Base-by-base conservation (phyloP, 2,888 invertebrate species). In the Limnephilus rhombicus region DNA sequence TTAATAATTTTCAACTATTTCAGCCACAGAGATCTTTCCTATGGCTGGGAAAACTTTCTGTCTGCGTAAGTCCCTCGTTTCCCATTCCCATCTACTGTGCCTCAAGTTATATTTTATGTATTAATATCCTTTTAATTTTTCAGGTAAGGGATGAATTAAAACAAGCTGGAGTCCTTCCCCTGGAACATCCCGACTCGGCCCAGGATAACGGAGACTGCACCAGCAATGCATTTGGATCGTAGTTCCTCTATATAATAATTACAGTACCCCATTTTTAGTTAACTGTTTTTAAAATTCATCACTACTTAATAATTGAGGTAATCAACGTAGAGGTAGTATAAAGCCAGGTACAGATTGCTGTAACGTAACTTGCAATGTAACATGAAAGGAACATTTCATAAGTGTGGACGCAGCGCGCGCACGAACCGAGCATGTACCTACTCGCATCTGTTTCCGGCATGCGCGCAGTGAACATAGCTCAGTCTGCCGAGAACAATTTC, bases 71-170 rank as follows among this genome's bases (percentile, higher is more conserved):
- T 24, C 24, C 2, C 9, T 68, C 68, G 2, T 24, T 68, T 68
- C 24, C 24, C 24, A 68, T 68, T 0, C 24, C n/a, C 24, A n/a
- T 68, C 9, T 68, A n/a, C 1, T 24, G 9, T 68, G 24, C 68
- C 24, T n/a, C 24, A 9, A n/a, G 3, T 68, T 68, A 68, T 68
- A n/a, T 15, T 13, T 49, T 49, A 15, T n/a, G 68, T 24, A 5
- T 68, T 68, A 24, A 24, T 68, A 24, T 9, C 4, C 15, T 5
- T 18, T 53, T 53, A 15, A 18, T 90, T 86, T 95, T 94, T 68
- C 68, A 96, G 96, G 96, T 97, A 82, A 96, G 97, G 80, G 97
- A 97, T 94, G 97, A 97, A 92, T 96, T 97, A 96, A 96, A 96
- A 91, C 96, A 96, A 82, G 97, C 96, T 88, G 97, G 97, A 11